Percentiles rank a stretch among this genome's conserved stretches.
These are phyloP conservation scores for Philaenus spumarius DNA, from an alignment of 1,140 invertebrate genomes.

Conservation along the genomic window DNA sequence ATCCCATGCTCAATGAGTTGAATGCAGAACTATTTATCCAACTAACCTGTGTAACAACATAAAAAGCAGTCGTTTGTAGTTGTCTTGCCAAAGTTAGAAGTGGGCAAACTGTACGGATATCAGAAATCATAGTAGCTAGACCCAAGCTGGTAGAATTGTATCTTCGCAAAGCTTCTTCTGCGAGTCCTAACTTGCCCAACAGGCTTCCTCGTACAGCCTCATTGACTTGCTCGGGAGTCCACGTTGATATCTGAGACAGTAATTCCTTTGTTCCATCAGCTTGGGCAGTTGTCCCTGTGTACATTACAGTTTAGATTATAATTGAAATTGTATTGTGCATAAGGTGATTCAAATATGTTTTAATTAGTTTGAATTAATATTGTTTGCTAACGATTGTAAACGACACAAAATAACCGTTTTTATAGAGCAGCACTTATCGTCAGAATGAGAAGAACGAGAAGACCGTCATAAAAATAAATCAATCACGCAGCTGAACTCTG, in stretches of 20 bases:
- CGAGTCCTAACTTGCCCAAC: slow-evolving; percentile 51
- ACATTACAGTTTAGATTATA: no score
- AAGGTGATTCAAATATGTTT: no score
- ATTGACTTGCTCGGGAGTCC: slow-evolving; percentile 53
- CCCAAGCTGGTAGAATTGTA: slow-evolving; percentile 61
- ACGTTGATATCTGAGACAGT: slow-evolving; percentile 48
- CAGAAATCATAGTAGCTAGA: slow-evolving; percentile 63
- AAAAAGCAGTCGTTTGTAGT: slow-evolving; percentile 56
- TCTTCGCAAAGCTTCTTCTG: slow-evolving; percentile 50
- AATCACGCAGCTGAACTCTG: no score
- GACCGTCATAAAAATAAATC: no score
- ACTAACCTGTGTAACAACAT: slow-evolving; percentile 56
- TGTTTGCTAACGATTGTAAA: no score
- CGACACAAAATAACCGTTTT: no score
- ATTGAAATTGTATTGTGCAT: no score
- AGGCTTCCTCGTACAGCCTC: slow-evolving; percentile 55
- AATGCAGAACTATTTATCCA: not conserved
- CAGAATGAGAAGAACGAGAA: no score
- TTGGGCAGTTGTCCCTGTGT: slow-evolving; percentile 62
- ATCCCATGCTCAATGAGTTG: not conserved
- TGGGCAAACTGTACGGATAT: slow-evolving; percentile 72
- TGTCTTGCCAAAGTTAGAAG: slow-evolving; percentile 53
- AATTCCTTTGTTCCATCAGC: slow-evolving; percentile 52
- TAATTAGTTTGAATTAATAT: no score
- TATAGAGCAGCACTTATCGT: no score